Evolutionary conservation across 2,797 vertebrate species (phyloP).

Genomic region (Arremon brunneinucha): DNA sequence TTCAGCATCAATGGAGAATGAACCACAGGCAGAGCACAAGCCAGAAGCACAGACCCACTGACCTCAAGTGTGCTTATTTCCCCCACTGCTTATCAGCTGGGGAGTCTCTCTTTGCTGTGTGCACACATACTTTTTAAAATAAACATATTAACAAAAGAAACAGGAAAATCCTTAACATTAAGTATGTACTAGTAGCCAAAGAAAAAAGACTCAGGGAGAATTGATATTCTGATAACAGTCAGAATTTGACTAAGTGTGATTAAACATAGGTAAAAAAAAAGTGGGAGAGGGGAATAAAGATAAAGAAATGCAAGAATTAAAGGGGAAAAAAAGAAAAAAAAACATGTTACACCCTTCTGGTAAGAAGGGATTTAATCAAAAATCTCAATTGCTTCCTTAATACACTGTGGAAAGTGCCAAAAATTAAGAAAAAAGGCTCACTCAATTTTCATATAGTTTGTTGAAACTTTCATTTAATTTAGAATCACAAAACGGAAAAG

Average conservation of each 20-base stretch:
- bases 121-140: background rate
- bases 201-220: background rate
- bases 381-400: background rate
- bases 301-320: background rate
- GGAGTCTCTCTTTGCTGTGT: background rate
- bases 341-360: background rate
- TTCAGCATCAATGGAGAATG: background rate
- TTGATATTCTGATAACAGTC: background rate
- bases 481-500: background rate
- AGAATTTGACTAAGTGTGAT: background rate
- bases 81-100: background rate
- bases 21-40: background rate
- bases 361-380: background rate
- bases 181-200: background rate
- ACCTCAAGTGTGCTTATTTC: background rate
- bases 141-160: background rate
- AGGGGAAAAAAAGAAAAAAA: background rate
- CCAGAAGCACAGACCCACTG: background rate
- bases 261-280: fast-evolving
- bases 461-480: background rate
- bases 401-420: background rate
- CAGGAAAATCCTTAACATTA: background rate
- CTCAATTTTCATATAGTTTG: background rate
- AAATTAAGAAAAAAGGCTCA: background rate
- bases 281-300: background rate